A percentile compares a stretch with the other conserved stretches of the same genome.
Conservation (phyloP, 35 echinoderm and acorn worm species). For the Ophioderma brevispina region DNA sequence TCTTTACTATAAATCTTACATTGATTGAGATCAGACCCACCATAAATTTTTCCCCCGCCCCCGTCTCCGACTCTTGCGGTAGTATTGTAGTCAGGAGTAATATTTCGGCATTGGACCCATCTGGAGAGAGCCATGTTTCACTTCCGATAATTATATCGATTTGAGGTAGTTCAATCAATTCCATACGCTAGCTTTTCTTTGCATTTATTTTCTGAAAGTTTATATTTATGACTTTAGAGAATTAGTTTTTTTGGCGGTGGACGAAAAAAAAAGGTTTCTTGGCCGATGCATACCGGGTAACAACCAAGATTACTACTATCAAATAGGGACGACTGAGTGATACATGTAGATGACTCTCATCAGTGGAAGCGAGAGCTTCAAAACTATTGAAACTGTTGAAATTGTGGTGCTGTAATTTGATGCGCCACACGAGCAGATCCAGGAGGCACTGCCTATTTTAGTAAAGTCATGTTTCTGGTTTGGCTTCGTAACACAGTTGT, state of each 20-base stretch:
- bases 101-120: not conserved
- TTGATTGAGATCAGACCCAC: not conserved
- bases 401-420: not conserved
- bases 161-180: not conserved
- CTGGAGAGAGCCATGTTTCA: not conserved
- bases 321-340: not conserved
- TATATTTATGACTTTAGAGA: not conserved
- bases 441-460: not conserved
- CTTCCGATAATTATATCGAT: not conserved
- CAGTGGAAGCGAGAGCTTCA: not conserved
- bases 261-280: not conserved
- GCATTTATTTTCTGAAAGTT: not conserved
- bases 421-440: not conserved
- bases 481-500: not conserved
- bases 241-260: not conserved
- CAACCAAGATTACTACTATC: not conserved
- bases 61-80: not conserved
- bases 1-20: not conserved
- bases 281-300: not conserved
- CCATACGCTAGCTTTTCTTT: not conserved
- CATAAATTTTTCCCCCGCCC: no score
- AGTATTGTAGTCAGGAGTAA: not conserved
- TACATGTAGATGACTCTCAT: not conserved
- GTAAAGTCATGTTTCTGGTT: not conserved
- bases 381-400: not conserved